Evolutionary conservation across 2,797 vertebrate species (phyloP).

Genomic region (Dermochelys coriacea): DNA sequence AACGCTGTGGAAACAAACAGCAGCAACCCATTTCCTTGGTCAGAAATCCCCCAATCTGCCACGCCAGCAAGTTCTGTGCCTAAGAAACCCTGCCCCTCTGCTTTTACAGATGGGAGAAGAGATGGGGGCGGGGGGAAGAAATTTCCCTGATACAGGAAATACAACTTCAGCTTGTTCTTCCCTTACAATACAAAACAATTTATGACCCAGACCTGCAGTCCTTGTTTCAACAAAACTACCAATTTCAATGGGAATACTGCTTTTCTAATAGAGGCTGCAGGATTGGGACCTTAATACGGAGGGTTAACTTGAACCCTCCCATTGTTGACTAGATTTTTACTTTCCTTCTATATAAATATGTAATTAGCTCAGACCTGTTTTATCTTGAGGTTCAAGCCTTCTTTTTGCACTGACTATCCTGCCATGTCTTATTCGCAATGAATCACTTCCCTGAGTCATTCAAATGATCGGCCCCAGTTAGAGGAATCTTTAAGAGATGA

Average conservation of each 20-base stretch:
- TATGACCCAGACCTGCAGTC: not conserved
- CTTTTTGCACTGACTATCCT: not conserved
- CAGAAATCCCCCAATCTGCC: not conserved
- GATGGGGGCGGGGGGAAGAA: not conserved
- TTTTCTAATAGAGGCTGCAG: not conserved
- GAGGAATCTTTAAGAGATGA: conserved; percentile 31
- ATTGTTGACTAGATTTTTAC: not conserved
- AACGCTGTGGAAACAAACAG: not conserved
- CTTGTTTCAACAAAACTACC: not conserved
- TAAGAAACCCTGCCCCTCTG: not conserved
- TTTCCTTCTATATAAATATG: conserved; percentile 23
- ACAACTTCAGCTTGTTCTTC: not conserved
- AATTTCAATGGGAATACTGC: not conserved
- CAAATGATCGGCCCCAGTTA: not conserved
- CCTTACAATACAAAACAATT: not conserved
- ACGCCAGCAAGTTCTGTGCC: not conserved
- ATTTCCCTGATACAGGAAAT: not conserved
- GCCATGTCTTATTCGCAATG: not conserved
- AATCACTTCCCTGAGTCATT: not conserved
- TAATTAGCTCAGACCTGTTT: not conserved
- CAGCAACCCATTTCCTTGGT: not conserved
- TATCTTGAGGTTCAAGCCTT: not conserved
- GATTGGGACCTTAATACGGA: not conserved
- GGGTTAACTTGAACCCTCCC: not conserved
- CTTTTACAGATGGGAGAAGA: not conserved